phyloP scores from a whole-genome alignment of 2,797 vertebrate species.

The Sebastes kiyomatsui region DNA sequence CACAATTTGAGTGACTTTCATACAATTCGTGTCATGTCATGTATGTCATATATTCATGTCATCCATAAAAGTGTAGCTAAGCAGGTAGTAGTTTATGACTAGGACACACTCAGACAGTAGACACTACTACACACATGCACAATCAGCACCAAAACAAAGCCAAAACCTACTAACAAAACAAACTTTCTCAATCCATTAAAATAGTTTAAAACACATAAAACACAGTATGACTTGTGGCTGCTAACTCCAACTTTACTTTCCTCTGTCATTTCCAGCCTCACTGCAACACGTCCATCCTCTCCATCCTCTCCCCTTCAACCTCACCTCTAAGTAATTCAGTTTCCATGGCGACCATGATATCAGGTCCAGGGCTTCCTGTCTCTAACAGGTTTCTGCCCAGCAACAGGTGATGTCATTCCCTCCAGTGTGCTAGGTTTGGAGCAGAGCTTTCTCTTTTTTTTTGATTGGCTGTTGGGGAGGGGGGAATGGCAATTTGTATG shows the following conservation, averaged over 20 bases:
- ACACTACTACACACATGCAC: neutral
- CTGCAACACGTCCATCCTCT: conserved; percentile 28
- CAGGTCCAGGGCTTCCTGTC: conserved; percentile 79
- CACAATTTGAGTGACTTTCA: neutral
- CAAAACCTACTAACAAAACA: neutral
- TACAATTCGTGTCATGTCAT: too few species aligned
- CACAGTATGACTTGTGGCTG: neutral
- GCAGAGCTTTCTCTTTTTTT: conserved; percentile 53
- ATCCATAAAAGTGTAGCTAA: neutral
- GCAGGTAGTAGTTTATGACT: neutral
- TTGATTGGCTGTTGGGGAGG: conserved; percentile 49
- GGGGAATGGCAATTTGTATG: conserved; percentile 4
- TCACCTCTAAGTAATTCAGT: conserved; percentile 70
- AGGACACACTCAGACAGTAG: neutral
- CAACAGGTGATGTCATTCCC: conserved; percentile 84
- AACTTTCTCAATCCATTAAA: neutral
- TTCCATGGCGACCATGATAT: conserved; percentile 82
- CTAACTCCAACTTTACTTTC: neutral
- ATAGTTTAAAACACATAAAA: neutral
- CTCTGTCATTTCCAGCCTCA: neutral
- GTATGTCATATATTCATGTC: neutral
- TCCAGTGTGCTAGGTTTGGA: conserved; percentile 52
- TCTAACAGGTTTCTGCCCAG: conserved; percentile 78
- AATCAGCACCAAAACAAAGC: neutral
- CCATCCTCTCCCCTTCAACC: conserved; percentile 43